Evolutionary conservation across 2,888 invertebrate species (phyloP), one percentile per base, ranked within the genome.

Genomic region (Ormyrus labotus): DNA sequence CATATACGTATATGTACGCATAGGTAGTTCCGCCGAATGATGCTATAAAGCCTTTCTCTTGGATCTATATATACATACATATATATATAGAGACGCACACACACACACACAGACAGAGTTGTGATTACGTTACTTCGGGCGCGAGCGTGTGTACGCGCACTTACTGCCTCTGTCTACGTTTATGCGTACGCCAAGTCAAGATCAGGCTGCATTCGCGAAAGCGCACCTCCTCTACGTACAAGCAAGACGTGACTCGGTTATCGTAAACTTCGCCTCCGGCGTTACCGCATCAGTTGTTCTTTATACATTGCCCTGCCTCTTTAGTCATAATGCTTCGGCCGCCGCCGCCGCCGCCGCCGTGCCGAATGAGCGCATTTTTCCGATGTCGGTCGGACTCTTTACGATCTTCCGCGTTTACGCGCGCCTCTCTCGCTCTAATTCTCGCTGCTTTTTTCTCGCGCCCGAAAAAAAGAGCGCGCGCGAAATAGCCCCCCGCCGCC

Each of bases 301-400:
- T 76, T 80, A 80, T 76, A 76, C 76, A 76, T 80, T 76, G 67
- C 80, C 69, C 72, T 13, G 68, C 68, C 71, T 80, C 72, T 72
- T 76, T 80, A 81, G 78, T 69, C 74, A 70, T 78, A 65, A 78
- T 70, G 34, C 34, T 34, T 34, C 4, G 34, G 34, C 34, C 34
- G 34, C 34, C 34, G 2, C 34, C 34, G 34, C 34, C 34, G 34
- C 34, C 34, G 34, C 34, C 34, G 34, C 34, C 70, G 34, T 51
- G 61, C 50, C 60, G 19, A 74, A 69, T 55, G 70, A 74, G 63
- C 45, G 69, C 69, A 48, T 57, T 69, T 74, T 51, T 61, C 64
- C 34, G 69, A 70, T 70, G 73, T 34, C 74, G 13, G 34, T 64
- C 11, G 13, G n/a, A 34, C 61, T 70, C 71, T 68, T 72, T 80